These are phyloP conservation scores for Pimephales promelas DNA, from an alignment of 2,113 vertebrate species.

Conservation along the genomic window DNA sequence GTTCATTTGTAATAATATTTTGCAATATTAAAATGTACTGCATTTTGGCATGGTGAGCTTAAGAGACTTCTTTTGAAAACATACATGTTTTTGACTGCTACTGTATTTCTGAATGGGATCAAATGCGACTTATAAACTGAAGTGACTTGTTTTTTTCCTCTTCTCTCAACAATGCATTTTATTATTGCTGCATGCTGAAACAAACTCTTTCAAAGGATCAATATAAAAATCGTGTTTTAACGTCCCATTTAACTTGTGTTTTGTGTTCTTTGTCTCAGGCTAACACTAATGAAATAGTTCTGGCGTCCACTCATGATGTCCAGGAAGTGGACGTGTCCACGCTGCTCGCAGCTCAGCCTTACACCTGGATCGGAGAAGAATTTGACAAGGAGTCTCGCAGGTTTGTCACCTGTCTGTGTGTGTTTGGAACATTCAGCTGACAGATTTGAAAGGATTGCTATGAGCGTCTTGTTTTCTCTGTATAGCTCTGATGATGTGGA, in stretches of 20 bases:
- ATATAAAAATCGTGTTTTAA: background rate
- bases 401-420: slow-evolving; percentile 65
- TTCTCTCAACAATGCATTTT: background rate
- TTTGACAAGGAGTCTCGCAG: slow-evolving; percentile 96
- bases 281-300: slow-evolving; percentile 91
- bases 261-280: slow-evolving; percentile 72
- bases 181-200: background rate
- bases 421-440: background rate
- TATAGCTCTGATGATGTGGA: slow-evolving; percentile 93
- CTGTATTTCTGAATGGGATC: background rate
- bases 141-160: background rate
- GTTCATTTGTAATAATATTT: too few species aligned
- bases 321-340: slow-evolving; percentile 95
- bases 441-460: background rate
- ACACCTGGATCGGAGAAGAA: slow-evolving; percentile 97
- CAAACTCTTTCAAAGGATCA: background rate
- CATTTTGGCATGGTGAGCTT: too few species aligned
- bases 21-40: too few species aligned
- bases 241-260: background rate
- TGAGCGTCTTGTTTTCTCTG: background rate
- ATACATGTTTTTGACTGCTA: too few species aligned
- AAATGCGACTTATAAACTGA: background rate
- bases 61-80: too few species aligned
- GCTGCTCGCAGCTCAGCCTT: slow-evolving; percentile 89
- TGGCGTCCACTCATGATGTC: slow-evolving; percentile 97